Evolutionary conservation across 2,797 vertebrate genomes (phyloP).

Genomic region (Rhyacichthys aspro): DNA sequence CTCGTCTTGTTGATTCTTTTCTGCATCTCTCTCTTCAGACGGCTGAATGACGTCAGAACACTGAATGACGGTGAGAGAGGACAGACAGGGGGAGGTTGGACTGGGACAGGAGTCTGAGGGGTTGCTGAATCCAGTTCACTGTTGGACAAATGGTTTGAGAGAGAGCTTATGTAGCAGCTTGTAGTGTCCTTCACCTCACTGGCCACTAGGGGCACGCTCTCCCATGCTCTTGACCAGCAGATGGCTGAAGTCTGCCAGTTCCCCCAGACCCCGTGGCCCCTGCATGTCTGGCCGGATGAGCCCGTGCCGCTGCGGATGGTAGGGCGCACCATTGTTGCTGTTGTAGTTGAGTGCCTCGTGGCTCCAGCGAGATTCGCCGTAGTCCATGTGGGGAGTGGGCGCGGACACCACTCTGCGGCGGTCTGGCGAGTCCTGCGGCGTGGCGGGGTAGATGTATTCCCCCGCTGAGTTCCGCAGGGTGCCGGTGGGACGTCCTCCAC

Average conservation of each 20-base stretch:
- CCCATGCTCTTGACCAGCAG: slow-evolving; percentile 84
- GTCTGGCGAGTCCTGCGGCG: slow-evolving; percentile 89
- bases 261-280: slow-evolving; percentile 74
- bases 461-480: slow-evolving; percentile 81
- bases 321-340: slow-evolving; percentile 80
- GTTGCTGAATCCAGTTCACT: slow-evolving; percentile 67
- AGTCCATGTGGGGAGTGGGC: slow-evolving; percentile 86
- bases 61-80: slow-evolving; percentile 78
- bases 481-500: slow-evolving; percentile 67
- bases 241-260: slow-evolving; percentile 86
- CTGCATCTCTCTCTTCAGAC: slow-evolving; percentile 64
- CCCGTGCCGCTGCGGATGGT: slow-evolving; percentile 76
- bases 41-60: slow-evolving; percentile 69
- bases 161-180: slow-evolving; percentile 47
- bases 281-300: slow-evolving; percentile 77
- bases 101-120: slow-evolving; percentile 61
- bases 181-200: slow-evolving; percentile 64
- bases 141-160: slow-evolving; percentile 63
- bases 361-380: slow-evolving; percentile 85
- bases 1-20: slow-evolving; percentile 40
- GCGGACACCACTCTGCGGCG: slow-evolving; percentile 91
- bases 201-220: slow-evolving; percentile 86
- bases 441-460: slow-evolving; percentile 86
- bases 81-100: slow-evolving; percentile 66
- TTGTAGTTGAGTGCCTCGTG: slow-evolving; percentile 88